These are phyloP conservation scores for Triplophysa siluroides DNA, from an alignment of 2,113 vertebrate genomes.

Conservation along the genomic window DNA sequence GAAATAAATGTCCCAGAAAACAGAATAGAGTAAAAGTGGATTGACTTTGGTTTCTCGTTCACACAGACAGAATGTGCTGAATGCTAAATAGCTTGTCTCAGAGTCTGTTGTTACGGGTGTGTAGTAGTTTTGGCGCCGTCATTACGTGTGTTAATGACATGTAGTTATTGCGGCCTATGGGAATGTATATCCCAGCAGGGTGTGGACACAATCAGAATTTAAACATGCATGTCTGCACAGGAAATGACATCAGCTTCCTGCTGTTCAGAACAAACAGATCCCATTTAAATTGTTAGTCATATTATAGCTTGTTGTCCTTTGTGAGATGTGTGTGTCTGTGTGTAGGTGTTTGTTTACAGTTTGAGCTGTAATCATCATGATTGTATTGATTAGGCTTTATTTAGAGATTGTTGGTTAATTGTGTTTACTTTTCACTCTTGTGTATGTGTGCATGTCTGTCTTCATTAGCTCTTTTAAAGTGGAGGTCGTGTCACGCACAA, in stretches of 20 bases:
- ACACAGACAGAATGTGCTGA: no score
- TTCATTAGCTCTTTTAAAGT: neutral
- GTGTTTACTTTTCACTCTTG: conserved; percentile 1
- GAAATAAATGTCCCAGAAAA: no score
- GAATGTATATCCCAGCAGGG: conserved; percentile 28
- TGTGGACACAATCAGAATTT: conserved; percentile 55
- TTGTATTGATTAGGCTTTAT: neutral
- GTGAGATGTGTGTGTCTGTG: neutral
- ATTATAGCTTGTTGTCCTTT: neutral
- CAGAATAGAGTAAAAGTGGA: no score
- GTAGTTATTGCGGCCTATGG: conserved; percentile 50
- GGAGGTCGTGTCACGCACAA: neutral
- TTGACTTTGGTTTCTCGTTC: no score
- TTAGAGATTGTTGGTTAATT: neutral
- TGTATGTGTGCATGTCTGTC: neutral
- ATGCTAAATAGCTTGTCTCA: no score
- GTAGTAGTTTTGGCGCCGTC: conserved; percentile 43
- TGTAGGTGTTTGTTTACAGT: neutral
- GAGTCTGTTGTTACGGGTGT: conserved; percentile 2
- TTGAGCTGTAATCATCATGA: conserved; percentile 3
- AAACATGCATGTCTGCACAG: conserved; percentile 63
- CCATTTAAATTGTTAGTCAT: conserved; percentile 53
- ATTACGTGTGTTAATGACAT: conserved; percentile 33
- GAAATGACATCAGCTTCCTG: conserved; percentile 68
- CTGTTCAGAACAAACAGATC: conserved; percentile 12